These are phyloP conservation scores for Crotalus viridis DNA, from an alignment of 2,113 vertebrate species.

Conservation along the genomic window DNA sequence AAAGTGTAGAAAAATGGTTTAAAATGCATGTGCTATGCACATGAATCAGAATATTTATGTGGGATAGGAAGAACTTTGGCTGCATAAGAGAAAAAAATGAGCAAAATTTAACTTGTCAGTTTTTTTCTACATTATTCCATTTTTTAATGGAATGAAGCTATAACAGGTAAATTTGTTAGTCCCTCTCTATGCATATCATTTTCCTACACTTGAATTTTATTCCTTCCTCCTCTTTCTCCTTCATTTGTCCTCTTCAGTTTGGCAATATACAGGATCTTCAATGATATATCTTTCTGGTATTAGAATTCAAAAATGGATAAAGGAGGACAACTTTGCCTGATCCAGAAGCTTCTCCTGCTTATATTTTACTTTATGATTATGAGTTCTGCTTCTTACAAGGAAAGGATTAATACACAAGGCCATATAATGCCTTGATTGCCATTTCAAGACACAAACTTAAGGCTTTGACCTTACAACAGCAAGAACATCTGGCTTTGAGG, in stretches of 20 bases:
- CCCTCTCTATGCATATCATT: neutral
- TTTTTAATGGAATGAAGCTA: slow-evolving; percentile 8
- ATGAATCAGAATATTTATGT: neutral
- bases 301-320: neutral
- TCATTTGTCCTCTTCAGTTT: neutral
- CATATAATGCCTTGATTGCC: neutral
- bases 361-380: neutral
- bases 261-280: neutral
- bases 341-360: neutral
- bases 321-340: neutral
- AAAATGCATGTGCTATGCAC: neutral
- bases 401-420: neutral
- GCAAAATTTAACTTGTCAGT: neutral
- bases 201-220: neutral
- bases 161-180: neutral
- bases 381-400: neutral
- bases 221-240: neutral
- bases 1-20: neutral
- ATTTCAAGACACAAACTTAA: slow-evolving; percentile 26
- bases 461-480: slow-evolving; percentile 14
- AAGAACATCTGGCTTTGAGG: neutral
- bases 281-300: neutral
- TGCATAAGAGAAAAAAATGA: neutral
- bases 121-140: neutral
- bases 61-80: neutral